Conservation (phyloP, 1,140 invertebrate genomes). For the Oppia nitens region DNA sequence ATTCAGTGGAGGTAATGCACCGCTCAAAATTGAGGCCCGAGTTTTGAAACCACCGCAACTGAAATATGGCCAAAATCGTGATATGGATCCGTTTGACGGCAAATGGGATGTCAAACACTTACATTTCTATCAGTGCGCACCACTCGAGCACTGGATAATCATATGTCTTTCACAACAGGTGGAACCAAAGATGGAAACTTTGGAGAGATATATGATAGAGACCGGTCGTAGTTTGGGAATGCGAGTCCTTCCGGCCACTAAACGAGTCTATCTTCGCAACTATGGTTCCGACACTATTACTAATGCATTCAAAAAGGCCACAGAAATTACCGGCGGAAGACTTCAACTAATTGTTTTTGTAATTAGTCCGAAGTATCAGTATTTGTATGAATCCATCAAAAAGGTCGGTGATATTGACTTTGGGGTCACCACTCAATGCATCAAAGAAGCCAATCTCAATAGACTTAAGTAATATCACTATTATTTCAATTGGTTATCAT, state of each 20-base stretch:
- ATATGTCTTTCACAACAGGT: background rate
- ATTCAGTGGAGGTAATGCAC: background rate
- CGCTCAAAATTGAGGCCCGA: background rate
- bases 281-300: background rate
- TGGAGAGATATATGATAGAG: background rate
- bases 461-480: slow-evolving; percentile 33
- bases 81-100: background rate
- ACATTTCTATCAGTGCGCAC: slow-evolving; percentile 15
- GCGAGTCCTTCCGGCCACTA: background rate
- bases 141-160: slow-evolving; percentile 21
- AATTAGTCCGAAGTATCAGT: background rate
- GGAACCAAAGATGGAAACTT: background rate
- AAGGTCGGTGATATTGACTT: background rate
- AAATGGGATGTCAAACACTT: background rate
- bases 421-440: background rate
- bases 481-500: slow-evolving; percentile 48
- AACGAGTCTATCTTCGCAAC: background rate
- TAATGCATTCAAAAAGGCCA: background rate
- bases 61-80: background rate
- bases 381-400: background rate
- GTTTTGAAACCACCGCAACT: background rate
- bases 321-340: background rate
- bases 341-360: background rate
- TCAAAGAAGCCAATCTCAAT: background rate
- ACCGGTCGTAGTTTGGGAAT: background rate